Evolutionary conservation across 2,113 vertebrate genomes (phyloP).

Genomic region (Microtus montanus): DNA sequence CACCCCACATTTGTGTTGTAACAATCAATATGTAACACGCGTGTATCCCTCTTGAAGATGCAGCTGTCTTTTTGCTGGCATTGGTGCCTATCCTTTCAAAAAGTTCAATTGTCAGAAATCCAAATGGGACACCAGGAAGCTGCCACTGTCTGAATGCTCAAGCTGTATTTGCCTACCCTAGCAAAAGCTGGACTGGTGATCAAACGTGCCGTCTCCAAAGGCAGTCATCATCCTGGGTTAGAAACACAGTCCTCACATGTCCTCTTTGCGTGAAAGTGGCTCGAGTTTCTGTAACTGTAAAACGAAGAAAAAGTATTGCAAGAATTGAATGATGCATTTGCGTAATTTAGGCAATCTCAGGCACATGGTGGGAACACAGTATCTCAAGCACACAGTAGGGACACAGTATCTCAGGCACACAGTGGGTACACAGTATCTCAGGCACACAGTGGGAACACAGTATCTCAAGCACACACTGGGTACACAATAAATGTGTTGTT

Average conservation of each 20-base stretch:
- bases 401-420: not conserved
- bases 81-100: not conserved
- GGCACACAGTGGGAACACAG: not conserved
- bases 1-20: not conserved
- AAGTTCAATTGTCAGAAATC: not conserved
- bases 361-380: not conserved
- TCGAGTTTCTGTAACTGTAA: not conserved
- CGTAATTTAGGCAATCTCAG: not conserved
- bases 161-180: rapidly evolving
- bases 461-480: no score
- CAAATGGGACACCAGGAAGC: not conserved
- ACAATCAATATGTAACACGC: not conserved
- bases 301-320: not conserved
- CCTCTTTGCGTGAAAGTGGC: no score
- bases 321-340: not conserved
- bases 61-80: not conserved
- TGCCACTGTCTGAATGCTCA: not conserved
- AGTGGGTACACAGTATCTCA: no score
- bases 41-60: not conserved
- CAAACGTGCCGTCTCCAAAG: not conserved
- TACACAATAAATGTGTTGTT: not conserved
- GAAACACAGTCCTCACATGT: not conserved
- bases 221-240: not conserved
- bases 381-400: no score
- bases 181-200: not conserved